These are phyloP conservation scores for Drosophila pseudotakahashii DNA, from an alignment of 2,888 invertebrate genomes.

Conservation along the genomic window DNA sequence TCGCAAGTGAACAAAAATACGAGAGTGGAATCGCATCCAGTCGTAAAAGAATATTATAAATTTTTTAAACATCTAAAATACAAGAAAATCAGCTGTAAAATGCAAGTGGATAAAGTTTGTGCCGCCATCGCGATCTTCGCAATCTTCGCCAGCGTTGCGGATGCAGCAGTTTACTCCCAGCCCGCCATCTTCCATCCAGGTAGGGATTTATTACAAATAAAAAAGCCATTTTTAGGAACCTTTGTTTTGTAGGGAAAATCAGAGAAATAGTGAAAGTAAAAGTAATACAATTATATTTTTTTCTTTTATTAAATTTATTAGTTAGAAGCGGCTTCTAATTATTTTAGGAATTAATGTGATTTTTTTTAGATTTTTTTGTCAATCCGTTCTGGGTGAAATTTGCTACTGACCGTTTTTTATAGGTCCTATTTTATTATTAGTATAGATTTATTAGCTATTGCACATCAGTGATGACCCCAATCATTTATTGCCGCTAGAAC, in stretches of 20 bases:
- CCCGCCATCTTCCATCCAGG: constrained; percentile 80
- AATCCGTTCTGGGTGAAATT: no score
- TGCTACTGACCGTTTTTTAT: no score
- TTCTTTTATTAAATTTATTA: no score
- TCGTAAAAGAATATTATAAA: constrained; percentile 14
- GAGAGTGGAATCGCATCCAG: constrained; percentile 28
- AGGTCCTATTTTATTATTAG: no score
- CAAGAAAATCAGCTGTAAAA: constrained; percentile 50
- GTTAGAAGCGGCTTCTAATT: no score
- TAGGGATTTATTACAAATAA: constrained; percentile 66
- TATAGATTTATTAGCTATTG: no score
- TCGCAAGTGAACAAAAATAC: constrained; percentile 24
- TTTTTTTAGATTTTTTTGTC: no score
- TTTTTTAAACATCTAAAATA: neutral
- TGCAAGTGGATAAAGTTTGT: constrained; percentile 77
- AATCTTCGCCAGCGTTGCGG: constrained; percentile 60
- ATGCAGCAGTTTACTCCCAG: constrained; percentile 81
- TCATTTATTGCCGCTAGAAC: neutral
- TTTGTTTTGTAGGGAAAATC: no score
- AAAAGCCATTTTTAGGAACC: no score
- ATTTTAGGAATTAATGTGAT: no score
- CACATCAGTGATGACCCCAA: neutral
- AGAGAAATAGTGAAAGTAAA: no score
- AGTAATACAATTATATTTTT: no score
- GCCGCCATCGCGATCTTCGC: constrained; percentile 63